Evolutionary conservation across 2,888 invertebrate species (phyloP).

Genomic region (Acronicta psi): DNA sequence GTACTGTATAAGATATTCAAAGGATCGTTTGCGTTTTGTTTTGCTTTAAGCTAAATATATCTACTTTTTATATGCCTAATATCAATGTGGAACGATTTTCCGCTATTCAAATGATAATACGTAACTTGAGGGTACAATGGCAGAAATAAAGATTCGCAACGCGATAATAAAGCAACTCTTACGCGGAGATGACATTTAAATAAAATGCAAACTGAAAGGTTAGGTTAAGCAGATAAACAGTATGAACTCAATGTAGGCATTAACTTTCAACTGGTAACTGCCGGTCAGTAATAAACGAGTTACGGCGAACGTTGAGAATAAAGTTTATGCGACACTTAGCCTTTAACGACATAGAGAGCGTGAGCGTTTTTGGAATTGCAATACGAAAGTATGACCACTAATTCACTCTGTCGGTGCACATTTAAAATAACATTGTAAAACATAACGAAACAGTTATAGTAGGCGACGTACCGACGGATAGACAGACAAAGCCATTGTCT

Average conservation of each 20-base stretch:
- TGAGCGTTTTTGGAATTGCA: constrained; percentile 53
- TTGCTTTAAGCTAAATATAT: constrained; percentile 28
- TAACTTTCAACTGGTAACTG: constrained; percentile 55
- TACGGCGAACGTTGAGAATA: constrained; percentile 51
- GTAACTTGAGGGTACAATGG: constrained; percentile 33
- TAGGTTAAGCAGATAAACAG: constrained; percentile 52
- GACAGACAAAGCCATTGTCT: constrained; percentile 87
- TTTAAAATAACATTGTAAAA: constrained; percentile 74
- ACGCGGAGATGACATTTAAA: constrained; percentile 52
- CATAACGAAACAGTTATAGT: constrained; percentile 74
- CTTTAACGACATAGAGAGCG: constrained; percentile 55
- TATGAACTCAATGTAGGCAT: constrained; percentile 45
- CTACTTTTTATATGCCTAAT: constrained; percentile 30
- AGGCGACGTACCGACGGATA: constrained; percentile 76
- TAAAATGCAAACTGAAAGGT: constrained; percentile 56
- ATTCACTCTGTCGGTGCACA: constrained; percentile 67
- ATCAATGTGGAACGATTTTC: constrained; percentile 29
- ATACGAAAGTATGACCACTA: constrained; percentile 56
- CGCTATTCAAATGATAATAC: constrained; percentile 34
- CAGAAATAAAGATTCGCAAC: constrained; percentile 59
- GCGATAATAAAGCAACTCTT: constrained; percentile 55
- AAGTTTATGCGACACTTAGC: constrained; percentile 60
- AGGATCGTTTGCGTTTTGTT: constrained; percentile 6
- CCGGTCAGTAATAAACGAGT: constrained; percentile 53
- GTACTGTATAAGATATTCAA: constrained; percentile 21